Evolutionary conservation across 2,113 vertebrate species (phyloP), one percentile per base, ranked within the genome.

Genomic region (Kryptolebias marmoratus): DNA sequence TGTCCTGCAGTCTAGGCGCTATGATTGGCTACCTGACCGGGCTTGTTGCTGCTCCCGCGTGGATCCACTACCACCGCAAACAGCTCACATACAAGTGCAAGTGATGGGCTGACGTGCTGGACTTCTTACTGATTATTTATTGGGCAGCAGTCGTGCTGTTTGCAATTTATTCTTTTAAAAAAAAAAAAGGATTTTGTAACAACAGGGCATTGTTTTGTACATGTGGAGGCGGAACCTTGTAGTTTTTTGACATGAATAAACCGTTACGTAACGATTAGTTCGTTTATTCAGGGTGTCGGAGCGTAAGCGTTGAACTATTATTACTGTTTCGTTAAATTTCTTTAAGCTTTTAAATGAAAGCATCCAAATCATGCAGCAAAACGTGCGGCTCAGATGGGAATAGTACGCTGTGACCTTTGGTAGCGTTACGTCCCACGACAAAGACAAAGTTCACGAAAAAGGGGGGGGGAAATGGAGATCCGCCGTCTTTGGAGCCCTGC

Each of bases 41-140:
- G 71, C 96, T 98, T 58, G 81, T 96, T 58, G 91, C 94, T 56
- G 96, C 96, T 77, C 97, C 97, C 11, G 83, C 94, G 32, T 99
- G 97, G 97, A 97, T 98, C 92, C 95, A 97, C 87, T 96, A 95
- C 92, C 96, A 98, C 82, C 95, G 96, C 86, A 98, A 98, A 89
- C 95, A 95, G 84, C 96, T 98, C 84, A 97, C 96, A 11, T 98
- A 98, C 89, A 99, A 99, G 94, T 96, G 95, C 95, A 97, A 95
- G 81, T 94, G 86, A 92, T 50, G 11, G 67, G 60, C 15, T 2
- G 57, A 74, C 18, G 8, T 18, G 10, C 0, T 56, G 64, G 31
- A 49, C n/a, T 39, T 81, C 54, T 36, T 49, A 45, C 55, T 55
- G 27, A 39, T 47, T 86, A 89, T 89, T 90, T 91, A 88, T 89